Evolutionary conservation across 2,888 invertebrate species (phyloP).

Genomic region (Ormyrus thymus): DNA sequence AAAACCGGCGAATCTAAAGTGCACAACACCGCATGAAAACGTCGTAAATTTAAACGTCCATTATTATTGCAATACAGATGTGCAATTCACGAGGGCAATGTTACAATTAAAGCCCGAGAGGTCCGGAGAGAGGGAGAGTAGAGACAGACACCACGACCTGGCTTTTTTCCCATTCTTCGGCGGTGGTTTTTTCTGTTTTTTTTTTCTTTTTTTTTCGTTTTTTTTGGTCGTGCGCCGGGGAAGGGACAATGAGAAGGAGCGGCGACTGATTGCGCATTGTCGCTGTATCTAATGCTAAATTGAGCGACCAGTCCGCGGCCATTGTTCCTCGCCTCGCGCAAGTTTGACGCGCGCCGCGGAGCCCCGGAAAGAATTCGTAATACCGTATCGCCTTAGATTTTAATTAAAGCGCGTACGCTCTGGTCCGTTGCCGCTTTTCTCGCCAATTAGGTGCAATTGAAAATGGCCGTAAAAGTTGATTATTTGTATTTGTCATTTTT

Average conservation of each 20-base stretch:
- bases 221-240: not conserved
- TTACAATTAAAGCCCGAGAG: not conserved
- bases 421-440: not conserved
- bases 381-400: conserved; percentile 36
- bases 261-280: conserved; percentile 52
- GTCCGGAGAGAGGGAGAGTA: not conserved
- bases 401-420: conserved; percentile 23
- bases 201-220: conserved; percentile 1
- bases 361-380: conserved; percentile 34
- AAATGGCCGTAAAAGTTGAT: not conserved
- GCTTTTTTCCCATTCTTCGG: not conserved
- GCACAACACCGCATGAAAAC: not conserved
- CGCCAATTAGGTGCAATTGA: not conserved
- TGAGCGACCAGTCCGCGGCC: conserved; percentile 29
- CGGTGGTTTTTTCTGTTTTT: not conserved
- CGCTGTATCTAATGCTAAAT: conserved; percentile 51
- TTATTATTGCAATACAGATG: conserved; percentile 16
- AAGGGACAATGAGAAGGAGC: conserved; percentile 50
- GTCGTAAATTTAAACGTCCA: conserved; percentile 8
- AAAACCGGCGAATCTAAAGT: not conserved
- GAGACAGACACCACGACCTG: not conserved
- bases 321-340: conserved; percentile 30
- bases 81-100: not conserved
- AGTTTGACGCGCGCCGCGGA: not conserved
- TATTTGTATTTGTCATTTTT: too few species aligned